Evolutionary conservation across 2,113 vertebrate genomes (phyloP).

Genomic region (Macroglossus sobrinus): DNA sequence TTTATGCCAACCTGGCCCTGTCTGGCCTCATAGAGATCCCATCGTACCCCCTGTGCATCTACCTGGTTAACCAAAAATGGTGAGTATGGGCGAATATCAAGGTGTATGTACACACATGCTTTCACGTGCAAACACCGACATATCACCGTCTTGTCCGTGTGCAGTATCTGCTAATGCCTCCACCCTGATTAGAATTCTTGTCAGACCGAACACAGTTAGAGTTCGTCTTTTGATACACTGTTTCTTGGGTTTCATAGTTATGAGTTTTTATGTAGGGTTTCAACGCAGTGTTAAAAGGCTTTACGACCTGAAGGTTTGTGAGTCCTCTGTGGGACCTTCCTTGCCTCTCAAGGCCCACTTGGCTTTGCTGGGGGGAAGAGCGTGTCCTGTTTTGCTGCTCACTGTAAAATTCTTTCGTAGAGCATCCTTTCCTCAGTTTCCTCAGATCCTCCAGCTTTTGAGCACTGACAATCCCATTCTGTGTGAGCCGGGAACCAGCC

Average conservation of each 20-base stretch:
- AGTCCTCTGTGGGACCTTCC: not conserved
- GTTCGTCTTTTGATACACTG: not conserved
- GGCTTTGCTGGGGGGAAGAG: not conserved
- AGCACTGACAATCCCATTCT: not conserved
- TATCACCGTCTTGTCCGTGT: fast-evolving
- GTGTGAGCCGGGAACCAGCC: not conserved
- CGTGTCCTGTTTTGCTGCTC: not conserved
- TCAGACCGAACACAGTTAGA: not conserved
- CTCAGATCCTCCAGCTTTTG: not conserved
- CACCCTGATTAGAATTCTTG: not conserved
- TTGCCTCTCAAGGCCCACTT: not conserved
- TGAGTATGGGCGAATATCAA: slow-evolving; percentile 60
- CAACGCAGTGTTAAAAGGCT: not conserved
- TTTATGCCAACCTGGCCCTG: slow-evolving; percentile 86
- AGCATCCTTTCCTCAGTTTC: not conserved
- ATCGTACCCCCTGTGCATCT: slow-evolving; percentile 86
- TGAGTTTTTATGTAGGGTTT: not conserved
- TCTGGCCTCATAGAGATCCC: slow-evolving; percentile 88
- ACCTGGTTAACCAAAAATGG: slow-evolving; percentile 86
- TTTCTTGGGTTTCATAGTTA: not conserved
- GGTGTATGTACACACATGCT: fast-evolving
- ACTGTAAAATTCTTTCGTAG: not conserved
- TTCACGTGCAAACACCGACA: not conserved
- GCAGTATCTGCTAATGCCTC: not conserved
- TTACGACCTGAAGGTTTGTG: not conserved